Percentiles rank a stretch among this genome's conserved stretches.
Evolutionary conservation across 1,140 invertebrate species (phyloP).

Genomic region (Melipona quadrifasciata): DNA sequence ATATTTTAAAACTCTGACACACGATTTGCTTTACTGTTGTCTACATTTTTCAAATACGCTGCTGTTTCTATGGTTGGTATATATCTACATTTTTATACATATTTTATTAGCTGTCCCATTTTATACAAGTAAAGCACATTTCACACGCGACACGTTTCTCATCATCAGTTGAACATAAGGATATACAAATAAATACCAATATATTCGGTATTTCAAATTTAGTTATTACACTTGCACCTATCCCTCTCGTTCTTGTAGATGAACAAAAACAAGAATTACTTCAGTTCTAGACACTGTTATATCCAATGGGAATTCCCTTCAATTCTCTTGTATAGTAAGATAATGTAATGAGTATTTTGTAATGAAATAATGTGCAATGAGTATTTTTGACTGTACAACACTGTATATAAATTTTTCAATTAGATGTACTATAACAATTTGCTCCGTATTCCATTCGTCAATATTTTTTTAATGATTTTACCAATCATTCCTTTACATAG

Average conservation of each 20-base stretch:
- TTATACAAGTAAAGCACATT: neutral
- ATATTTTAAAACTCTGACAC: neutral
- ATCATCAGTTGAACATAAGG: neutral
- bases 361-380: no score
- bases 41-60: conserved; percentile 36
- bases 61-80: neutral
- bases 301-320: neutral
- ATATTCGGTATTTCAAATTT: neutral
- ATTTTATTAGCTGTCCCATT: neutral
- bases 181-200: neutral
- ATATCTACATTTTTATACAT: neutral
- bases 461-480: neutral
- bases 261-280: neutral
- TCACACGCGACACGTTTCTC: neutral
- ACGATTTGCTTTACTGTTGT: conserved; percentile 23
- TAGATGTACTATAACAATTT: neutral
- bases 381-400: conserved; percentile 5
- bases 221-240: neutral
- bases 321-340: neutral
- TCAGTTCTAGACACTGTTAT: conserved; percentile 8
- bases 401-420: conserved; percentile 17
- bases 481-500: conserved; percentile 79
- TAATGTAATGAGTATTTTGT: no score
- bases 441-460: no score
- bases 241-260: neutral